Conservation (phyloP, 1,140 invertebrate genomes). For the Drosophila nannoptera region DNA sequence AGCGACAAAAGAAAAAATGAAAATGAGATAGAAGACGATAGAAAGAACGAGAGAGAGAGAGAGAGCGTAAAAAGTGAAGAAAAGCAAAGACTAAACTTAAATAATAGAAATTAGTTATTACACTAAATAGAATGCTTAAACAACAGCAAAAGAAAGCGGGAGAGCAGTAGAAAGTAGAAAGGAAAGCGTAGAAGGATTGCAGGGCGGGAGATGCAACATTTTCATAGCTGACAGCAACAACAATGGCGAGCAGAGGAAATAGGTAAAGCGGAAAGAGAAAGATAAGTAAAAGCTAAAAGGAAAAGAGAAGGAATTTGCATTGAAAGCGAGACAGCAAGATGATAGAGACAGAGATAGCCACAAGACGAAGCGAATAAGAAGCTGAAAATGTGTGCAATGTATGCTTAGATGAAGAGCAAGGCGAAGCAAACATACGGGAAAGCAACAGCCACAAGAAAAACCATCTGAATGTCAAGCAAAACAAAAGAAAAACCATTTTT, state of each 20-base stretch:
- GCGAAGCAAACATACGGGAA: conserved; percentile 34
- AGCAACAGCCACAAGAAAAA: conserved; percentile 42
- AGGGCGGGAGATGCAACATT: conserved; percentile 10
- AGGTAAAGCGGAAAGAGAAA: conserved; percentile 7
- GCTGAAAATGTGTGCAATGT: conserved; percentile 61
- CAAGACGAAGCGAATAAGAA: conserved; percentile 19
- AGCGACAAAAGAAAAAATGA: conserved; percentile 19
- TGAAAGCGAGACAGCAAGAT: background rate
- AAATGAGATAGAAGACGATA: background rate
- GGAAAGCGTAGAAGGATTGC: conserved; percentile 12
- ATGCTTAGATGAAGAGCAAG: conserved; percentile 42
- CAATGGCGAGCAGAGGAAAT: conserved; percentile 2
- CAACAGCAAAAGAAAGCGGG: conserved; percentile 31
- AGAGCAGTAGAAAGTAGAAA: conserved; percentile 8
- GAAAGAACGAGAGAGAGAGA: background rate
- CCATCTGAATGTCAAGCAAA: conserved; percentile 24
- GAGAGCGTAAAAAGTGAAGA: conserved; percentile 57
- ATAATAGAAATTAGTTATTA: conserved; percentile 71
- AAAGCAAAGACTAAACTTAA: conserved; percentile 77
- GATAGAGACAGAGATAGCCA: conserved; percentile 20
- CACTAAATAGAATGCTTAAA: conserved; percentile 57
- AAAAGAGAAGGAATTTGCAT: conserved; percentile 12
- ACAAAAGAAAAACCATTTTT: conserved; percentile 13
- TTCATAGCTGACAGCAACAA: conserved; percentile 7
- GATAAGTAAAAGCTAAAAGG: conserved; percentile 49